These are phyloP conservation scores for Porites evermanni DNA, from an alignment of 92 coral and sea anemone species.

Conservation along the genomic window DNA sequence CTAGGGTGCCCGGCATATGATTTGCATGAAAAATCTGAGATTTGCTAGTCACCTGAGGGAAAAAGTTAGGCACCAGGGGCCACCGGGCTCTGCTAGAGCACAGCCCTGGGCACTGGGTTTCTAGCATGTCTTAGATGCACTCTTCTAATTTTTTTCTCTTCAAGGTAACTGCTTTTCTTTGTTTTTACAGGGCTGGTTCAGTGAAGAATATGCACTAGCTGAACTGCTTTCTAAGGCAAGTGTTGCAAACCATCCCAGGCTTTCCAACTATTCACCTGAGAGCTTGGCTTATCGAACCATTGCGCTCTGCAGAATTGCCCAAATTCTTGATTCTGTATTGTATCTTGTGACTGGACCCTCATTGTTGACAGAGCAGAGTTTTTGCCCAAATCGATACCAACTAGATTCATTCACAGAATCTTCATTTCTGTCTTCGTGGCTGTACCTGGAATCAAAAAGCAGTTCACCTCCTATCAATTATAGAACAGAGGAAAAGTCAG, in stretches of 20 bases:
- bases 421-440: slow-evolving; percentile 78
- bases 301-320: slow-evolving; percentile 88
- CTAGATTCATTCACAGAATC: slow-evolving; percentile 81
- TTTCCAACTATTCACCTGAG: slow-evolving; percentile 76
- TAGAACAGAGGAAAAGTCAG: not conserved
- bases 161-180: not conserved
- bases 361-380: slow-evolving; percentile 63
- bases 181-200: slow-evolving; percentile 83
- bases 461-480: not conserved
- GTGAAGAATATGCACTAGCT: slow-evolving; percentile 73
- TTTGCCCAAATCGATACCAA: slow-evolving; percentile 51
- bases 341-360: slow-evolving; percentile 90
- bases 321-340: slow-evolving; percentile 84
- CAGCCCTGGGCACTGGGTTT: too few relatives aligned
- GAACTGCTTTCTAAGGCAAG: slow-evolving; percentile 75
- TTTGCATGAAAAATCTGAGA: too few relatives aligned
- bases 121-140: too few relatives aligned
- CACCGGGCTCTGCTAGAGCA: too few relatives aligned
- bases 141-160: too few relatives aligned
- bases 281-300: slow-evolving; percentile 84
- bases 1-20: too few relatives aligned
- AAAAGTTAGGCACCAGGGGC: too few relatives aligned
- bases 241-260: slow-evolving; percentile 66
- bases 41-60: too few relatives aligned
- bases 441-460: slow-evolving; percentile 39